These are phyloP conservation scores for Linurgus olivaceus DNA, from an alignment of 2,797 vertebrate species.

Conservation along the genomic window DNA sequence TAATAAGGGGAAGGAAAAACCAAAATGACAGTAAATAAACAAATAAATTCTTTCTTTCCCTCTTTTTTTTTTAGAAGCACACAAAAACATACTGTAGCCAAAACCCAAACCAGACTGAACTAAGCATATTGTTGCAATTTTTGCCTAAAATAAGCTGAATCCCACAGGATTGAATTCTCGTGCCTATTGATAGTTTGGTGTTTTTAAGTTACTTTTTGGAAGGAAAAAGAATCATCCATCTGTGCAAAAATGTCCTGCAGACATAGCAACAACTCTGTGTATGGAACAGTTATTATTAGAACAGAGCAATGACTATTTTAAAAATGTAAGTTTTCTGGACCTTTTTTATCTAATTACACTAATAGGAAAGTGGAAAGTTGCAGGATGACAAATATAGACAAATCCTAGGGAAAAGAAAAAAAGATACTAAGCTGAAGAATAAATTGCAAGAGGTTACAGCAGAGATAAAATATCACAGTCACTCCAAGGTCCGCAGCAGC, in stretches of 20 bases:
- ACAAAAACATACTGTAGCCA: not conserved
- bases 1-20: not conserved
- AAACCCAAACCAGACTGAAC: conserved; percentile 18
- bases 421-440: not conserved
- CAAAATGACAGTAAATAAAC: not conserved
- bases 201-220: conserved; percentile 36
- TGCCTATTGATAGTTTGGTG: conserved; percentile 11
- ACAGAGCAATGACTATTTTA: not conserved
- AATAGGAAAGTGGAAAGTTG: not conserved
- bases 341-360: not conserved
- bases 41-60: not conserved
- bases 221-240: conserved; percentile 43
- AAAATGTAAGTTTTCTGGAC: not conserved
- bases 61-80: not conserved
- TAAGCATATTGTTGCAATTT: not conserved
- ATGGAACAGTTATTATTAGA: conserved; percentile 54
- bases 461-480: not conserved
- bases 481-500: not conserved
- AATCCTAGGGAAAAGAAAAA: not conserved
- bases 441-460: not conserved
- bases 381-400: not conserved
- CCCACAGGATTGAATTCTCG: not conserved
- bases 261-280: conserved; percentile 49
- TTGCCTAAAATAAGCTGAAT: conserved; percentile 35
- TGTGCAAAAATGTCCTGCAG: conserved; percentile 13